These are phyloP conservation scores for Pilophorus perplexus DNA, from an alignment of 2,888 invertebrate species.

Conservation along the genomic window DNA sequence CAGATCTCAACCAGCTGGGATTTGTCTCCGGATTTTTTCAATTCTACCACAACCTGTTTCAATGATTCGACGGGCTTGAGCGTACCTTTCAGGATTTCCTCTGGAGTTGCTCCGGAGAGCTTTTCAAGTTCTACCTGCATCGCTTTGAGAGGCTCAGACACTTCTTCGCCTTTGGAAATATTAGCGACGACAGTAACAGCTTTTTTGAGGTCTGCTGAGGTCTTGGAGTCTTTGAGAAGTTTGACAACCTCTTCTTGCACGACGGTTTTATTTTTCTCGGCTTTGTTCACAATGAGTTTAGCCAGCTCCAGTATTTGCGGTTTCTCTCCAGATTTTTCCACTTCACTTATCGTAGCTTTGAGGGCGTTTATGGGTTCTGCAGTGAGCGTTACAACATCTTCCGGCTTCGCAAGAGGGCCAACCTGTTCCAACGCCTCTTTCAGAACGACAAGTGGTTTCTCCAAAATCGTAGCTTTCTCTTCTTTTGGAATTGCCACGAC, in stretches of 20 bases:
- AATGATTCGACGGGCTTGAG: background rate
- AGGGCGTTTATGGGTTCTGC: slow-evolving; percentile 1
- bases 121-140: slow-evolving; percentile 34
- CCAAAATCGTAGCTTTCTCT: background rate
- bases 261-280: slow-evolving; percentile 1
- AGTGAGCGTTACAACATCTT: background rate
- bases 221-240: background rate
- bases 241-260: slow-evolving; percentile 7
- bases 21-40: slow-evolving; percentile 13
- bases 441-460: background rate
- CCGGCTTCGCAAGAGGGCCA: slow-evolving; percentile 21
- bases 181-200: background rate
- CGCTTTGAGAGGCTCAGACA: slow-evolving; percentile 6
- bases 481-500: slow-evolving; percentile 7
- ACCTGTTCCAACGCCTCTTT: slow-evolving; percentile 1
- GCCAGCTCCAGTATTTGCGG: background rate
- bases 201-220: background rate
- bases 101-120: slow-evolving; percentile 20
- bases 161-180: background rate
- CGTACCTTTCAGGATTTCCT: slow-evolving; percentile 13
- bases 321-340: background rate
- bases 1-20: slow-evolving; percentile 51
- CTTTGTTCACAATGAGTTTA: background rate
- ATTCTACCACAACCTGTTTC: slow-evolving; percentile 29
- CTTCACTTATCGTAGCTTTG: background rate